These are phyloP conservation scores for Actinia equina DNA, from an alignment of 64 coral and sea anemone genomes.

Conservation along the genomic window DNA sequence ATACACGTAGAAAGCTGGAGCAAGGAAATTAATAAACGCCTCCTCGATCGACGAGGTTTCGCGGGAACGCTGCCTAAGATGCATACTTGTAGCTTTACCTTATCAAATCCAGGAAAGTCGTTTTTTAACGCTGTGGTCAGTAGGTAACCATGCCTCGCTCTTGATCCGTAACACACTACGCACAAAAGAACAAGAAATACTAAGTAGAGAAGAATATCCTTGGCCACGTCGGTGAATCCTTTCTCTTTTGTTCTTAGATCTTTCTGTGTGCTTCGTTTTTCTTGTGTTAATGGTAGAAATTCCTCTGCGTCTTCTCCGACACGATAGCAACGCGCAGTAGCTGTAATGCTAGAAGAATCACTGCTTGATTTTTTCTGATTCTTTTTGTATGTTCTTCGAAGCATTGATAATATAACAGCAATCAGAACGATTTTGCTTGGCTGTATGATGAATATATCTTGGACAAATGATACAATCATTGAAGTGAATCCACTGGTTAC, in stretches of 20 bases:
- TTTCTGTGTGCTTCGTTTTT: neutral
- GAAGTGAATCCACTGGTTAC: constrained; percentile 57
- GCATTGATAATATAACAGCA: neutral
- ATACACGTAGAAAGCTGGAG: too few relatives aligned
- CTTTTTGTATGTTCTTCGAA: neutral
- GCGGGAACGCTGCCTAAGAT: too few relatives aligned
- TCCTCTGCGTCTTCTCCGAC: neutral
- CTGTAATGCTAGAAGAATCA: too few relatives aligned
- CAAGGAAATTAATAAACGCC: too few relatives aligned
- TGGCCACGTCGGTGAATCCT: neutral
- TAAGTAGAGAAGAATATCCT: constrained; percentile 3
- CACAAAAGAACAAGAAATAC: neutral
- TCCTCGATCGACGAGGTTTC: too few relatives aligned
- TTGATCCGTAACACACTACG: constrained; percentile 19
- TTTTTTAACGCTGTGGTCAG: neutral
- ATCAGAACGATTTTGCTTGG: neutral
- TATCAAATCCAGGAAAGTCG: neutral
- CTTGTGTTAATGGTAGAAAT: neutral
- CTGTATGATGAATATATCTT: constrained; percentile 45
- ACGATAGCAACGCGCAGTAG: neutral
- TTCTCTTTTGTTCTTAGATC: neutral
- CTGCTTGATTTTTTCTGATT: too few relatives aligned
- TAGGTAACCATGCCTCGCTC: neutral
- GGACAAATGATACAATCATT: constrained; percentile 58
- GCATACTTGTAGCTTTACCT: neutral